A percentile compares a stretch with the other conserved stretches of the same genome.
Conservation (phyloP, 1,140 invertebrate genomes). For the Drosophila nigrodunni region DNA sequence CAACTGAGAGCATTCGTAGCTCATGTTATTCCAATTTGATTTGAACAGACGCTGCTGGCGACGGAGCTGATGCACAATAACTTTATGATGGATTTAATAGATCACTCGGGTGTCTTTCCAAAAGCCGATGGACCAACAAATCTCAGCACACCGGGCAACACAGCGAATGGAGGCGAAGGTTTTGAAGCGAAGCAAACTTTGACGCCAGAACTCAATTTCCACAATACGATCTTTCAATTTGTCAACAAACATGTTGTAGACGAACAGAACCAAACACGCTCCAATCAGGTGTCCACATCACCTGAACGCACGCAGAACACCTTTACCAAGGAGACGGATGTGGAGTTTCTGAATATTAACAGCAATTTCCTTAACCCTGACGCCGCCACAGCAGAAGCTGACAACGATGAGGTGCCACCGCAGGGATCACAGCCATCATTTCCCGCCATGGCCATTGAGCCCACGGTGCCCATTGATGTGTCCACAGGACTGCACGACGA, state of each 20-base stretch:
- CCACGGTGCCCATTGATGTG: slow-evolving; percentile 69
- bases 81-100: slow-evolving; percentile 75
- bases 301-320: slow-evolving; percentile 8
- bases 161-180: slow-evolving; percentile 7
- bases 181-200: slow-evolving; percentile 47
- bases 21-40: neutral
- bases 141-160: slow-evolving; percentile 46
- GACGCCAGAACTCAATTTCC: slow-evolving; percentile 69
- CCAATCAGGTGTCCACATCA: slow-evolving; percentile 4
- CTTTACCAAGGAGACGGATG: slow-evolving; percentile 32
- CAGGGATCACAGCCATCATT: slow-evolving; percentile 51
- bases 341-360: slow-evolving; percentile 45
- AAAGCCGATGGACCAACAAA: slow-evolving; percentile 67
- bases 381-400: neutral
- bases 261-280: slow-evolving; percentile 8
- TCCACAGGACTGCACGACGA: slow-evolving; percentile 43
- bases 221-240: slow-evolving; percentile 73
- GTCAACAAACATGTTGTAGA: slow-evolving; percentile 64
- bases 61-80: slow-evolving; percentile 69
- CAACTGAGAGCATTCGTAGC: neutral
- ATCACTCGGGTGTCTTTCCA: slow-evolving; percentile 53
- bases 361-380: slow-evolving; percentile 27
- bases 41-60: slow-evolving; percentile 66
- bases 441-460: slow-evolving; percentile 61
- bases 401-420: slow-evolving; percentile 35